Base-by-base conservation (phyloP, 2,797 vertebrate genomes). In the Bradypodion ventrale region DNA sequence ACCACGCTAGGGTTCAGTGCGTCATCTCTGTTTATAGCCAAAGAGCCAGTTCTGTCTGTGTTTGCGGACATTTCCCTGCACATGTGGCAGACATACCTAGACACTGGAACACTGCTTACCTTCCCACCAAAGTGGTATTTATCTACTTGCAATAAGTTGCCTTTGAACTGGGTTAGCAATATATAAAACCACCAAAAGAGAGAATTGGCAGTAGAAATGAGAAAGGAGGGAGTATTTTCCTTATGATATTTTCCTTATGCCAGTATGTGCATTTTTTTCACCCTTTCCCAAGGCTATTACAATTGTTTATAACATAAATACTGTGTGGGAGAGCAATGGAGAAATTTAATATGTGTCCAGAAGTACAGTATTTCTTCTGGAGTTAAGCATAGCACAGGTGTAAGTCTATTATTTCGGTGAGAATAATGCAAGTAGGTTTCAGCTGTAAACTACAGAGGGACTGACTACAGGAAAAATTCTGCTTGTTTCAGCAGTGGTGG, bases 341-440 rank as follows among this genome's bases (percentile, higher is more conserved):
- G 52, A 81, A 63, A 27, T 56, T 77, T 76, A 63, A 40, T 56
- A 25, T 52, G 49, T 63, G 52, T 27, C 27, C 82, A 82, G 77
- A 12, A n/a, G n/a, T n/a, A n/a, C n/a, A n/a, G 63, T 19, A 2
- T 75, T 73, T 90, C 83, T 77, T 86, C 75, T 72, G 27, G 69
- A 85, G 16, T n/a, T 90, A 87, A 93, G n/a, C 21, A 75, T 37
- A 7, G 59, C 76, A 12, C 82, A 83, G 90, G 87, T 82, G 82
- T 73, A 40, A 86, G 37, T 65, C 85, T 92, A 75, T 91, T 52
- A 90, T 89, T 90, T 88, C 56, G 85, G 52, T 60, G 73, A 92
- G 76, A 88, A 91, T 83, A 87, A 92, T 83, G 86, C 80, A 86
- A 85, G 90, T 62, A 68, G 37, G 42, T 70, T 92, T 88, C 72